These are phyloP conservation scores for Sardinella longiceps DNA, from an alignment of 2,797 vertebrate genomes.

Conservation along the genomic window DNA sequence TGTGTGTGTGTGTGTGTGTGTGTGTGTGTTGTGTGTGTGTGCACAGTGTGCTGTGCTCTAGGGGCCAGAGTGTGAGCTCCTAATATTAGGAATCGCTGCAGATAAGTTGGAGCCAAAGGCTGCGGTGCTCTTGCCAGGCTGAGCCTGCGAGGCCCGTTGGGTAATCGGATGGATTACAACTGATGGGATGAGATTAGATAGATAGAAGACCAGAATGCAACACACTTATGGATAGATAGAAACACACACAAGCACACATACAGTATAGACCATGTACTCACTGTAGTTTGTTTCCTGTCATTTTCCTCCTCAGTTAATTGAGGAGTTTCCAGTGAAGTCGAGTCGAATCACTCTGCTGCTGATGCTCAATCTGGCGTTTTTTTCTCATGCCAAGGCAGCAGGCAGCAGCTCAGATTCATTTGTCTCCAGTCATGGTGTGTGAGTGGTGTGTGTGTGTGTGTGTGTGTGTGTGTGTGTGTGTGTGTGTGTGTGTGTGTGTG, in stretches of 20 bases:
- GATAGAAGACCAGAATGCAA: background rate
- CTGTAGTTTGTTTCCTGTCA: background rate
- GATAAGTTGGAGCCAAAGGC: background rate
- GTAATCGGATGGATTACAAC: background rate
- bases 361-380: background rate
- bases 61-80: background rate
- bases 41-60: background rate
- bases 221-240: background rate
- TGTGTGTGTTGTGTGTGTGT: no score
- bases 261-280: background rate
- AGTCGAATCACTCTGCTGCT: background rate
- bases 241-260: background rate
- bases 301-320: background rate
- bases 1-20: no score
- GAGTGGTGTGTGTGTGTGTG: no score
- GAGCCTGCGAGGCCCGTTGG: background rate
- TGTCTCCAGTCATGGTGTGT: background rate
- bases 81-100: background rate
- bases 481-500: no score
- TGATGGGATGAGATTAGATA: constrained; percentile 5
- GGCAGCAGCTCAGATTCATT: background rate
- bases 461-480: no score
- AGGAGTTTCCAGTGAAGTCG: background rate
- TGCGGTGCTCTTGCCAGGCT: background rate
- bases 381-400: background rate